A percentile compares a stretch with the other conserved stretches of the same genome.
Evolutionary conservation across 2,888 invertebrate species (phyloP).

Genomic region (Graphium colonna): DNA sequence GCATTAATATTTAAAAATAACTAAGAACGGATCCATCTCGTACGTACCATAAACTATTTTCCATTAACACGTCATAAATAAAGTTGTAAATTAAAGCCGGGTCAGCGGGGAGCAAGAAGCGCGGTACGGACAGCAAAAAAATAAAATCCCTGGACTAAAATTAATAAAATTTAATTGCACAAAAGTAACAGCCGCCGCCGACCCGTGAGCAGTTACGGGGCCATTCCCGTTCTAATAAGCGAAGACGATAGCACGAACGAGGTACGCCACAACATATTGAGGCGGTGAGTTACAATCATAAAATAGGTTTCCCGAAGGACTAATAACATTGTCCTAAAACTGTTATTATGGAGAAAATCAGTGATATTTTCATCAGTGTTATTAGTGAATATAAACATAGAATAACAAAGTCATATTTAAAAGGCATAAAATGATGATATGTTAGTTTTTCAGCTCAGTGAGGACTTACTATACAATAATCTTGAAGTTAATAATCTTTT

Average conservation of each 20-base stretch:
- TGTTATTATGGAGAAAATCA: no score
- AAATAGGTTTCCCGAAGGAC: no score
- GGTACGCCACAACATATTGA: slow-evolving; percentile 22
- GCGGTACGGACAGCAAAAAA: slow-evolving; percentile 43
- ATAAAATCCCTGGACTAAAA: slow-evolving; percentile 50
- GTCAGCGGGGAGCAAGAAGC: slow-evolving; percentile 25
- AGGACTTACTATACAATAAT: no score
- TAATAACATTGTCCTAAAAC: no score
- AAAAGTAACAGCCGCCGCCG: slow-evolving; percentile 21
- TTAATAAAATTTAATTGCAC: slow-evolving; percentile 64
- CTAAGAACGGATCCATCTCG: not conserved
- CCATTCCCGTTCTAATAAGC: slow-evolving; percentile 20
- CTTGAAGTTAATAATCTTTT: no score
- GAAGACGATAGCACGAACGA: slow-evolving; percentile 19
- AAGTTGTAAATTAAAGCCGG: slow-evolving; percentile 21
- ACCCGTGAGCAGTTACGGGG: slow-evolving; percentile 7
- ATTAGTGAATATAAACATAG: no score
- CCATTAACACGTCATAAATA: slow-evolving; percentile 24
- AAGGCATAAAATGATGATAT: no score
- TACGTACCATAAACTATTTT: slow-evolving; percentile 13
- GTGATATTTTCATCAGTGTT: no score
- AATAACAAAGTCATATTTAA: no score
- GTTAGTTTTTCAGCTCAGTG: no score
- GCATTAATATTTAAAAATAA: slow-evolving; percentile 8
- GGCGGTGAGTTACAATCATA: no score